phyloP scores from a whole-genome alignment of 2,888 invertebrate genomes.

The Eilema sororculum region DNA sequence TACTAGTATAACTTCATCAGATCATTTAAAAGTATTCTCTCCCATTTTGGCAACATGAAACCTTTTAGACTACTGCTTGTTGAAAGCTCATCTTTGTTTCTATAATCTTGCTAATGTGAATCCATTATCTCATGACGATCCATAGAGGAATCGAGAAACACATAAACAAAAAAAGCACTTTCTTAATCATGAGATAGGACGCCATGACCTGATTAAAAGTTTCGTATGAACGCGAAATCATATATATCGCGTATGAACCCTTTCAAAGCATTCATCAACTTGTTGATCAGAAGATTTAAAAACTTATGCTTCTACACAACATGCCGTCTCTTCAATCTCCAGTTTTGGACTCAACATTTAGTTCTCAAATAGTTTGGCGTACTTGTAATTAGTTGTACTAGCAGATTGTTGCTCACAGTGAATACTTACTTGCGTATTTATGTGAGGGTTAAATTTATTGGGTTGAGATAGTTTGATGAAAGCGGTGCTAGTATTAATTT shows the following conservation, averaged over 20 bases:
- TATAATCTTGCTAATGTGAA: too few relatives aligned
- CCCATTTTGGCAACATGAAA: too few relatives aligned
- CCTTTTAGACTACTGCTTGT: too few relatives aligned
- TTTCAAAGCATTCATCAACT: not conserved
- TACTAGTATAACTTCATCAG: too few relatives aligned
- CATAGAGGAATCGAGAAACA: too few relatives aligned
- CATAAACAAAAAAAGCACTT: too few relatives aligned
- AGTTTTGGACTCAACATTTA: conserved; percentile 11
- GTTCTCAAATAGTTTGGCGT: conserved; percentile 36
- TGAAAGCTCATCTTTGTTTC: too few relatives aligned
- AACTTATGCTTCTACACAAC: not conserved
- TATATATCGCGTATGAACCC: not conserved
- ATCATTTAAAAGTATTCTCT: too few relatives aligned
- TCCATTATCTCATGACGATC: too few relatives aligned
- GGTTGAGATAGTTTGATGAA: not conserved
- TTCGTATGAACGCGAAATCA: too few relatives aligned
- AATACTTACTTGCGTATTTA: not conserved
- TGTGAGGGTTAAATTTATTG: conserved; percentile 3
- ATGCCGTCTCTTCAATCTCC: not conserved
- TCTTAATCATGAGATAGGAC: too few relatives aligned
- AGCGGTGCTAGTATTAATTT: not conserved
- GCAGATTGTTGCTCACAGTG: conserved; percentile 38
- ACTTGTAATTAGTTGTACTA: conserved; percentile 38
- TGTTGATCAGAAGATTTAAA: conserved; percentile 1
- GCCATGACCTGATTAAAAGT: too few relatives aligned